Base-by-base conservation (phyloP, 2,888 invertebrate genomes). In the Himalopsyche kuldschensis region DNA sequence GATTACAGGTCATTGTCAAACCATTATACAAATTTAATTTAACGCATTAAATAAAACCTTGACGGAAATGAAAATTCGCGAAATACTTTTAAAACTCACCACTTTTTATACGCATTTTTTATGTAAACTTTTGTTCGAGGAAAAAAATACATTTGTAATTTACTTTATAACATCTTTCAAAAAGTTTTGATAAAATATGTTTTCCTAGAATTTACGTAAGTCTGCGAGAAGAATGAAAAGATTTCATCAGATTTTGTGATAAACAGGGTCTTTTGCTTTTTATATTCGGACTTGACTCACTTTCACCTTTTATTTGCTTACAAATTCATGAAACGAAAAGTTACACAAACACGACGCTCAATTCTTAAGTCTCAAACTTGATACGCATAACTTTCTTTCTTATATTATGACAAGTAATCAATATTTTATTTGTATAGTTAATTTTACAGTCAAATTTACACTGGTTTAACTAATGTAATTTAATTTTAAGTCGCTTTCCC, bases 131-230 rank as follows among this genome's bases (percentile, higher is more conserved):
- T 55, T 55, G 55, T 55, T 55, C 6, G 20, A 55, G 55, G n/a
- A 55, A 24, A 55, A 55, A 55, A 55, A 55, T 20, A 55, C 55
- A 55, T 55, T 55, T 55, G 55, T 31, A 75, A 75, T 75, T 75
- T 75, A 30, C 75, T 32, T 75, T 30, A 4, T 24, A 75, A 75
- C 75, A 75, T 75, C 75, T 32, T 55, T 55, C 75, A n/a, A 75
- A 75, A 75, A 75, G 75, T 75, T 75, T 75, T 75, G 75, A 75
- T 75, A 30, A 75, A 75, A 31, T 32, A 75, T 75, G 75, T 75
- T 75, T 75, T 75, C 27, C 32, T 20, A 31, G 55, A 55, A 55
- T 55, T 75, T 75, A 75, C 75, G 75, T 31, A 32, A 75, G 75
- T 30, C 75, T 31, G 31, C 15, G 1, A n/a, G 75, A 75, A 75